Conservation (phyloP, 2,113 vertebrate species). For the Neomonachus schauinslandi region DNA sequence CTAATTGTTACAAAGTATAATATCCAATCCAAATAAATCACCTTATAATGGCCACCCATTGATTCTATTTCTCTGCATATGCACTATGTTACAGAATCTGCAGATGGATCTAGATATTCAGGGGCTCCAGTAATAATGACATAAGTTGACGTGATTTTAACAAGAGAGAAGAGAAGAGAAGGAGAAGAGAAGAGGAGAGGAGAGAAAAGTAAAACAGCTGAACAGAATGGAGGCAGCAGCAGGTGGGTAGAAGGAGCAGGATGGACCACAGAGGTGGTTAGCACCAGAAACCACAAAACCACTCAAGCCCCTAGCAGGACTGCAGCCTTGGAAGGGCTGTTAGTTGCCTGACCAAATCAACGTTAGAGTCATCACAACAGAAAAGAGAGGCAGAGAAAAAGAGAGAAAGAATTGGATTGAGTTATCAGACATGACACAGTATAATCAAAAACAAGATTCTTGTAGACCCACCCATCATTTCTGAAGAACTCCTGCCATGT, state of each 20-base stretch:
- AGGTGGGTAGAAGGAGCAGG: not conserved
- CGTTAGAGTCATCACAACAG: not conserved
- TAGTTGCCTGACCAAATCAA: not conserved
- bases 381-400: not conserved
- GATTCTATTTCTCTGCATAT: not conserved
- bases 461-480: constrained; percentile 81
- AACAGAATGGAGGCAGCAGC: not conserved
- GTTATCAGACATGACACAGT: not conserved
- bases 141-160: not conserved
- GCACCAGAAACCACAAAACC: not conserved
- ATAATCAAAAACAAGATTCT: constrained; percentile 14
- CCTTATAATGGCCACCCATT: not conserved
- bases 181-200: not conserved
- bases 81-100: not conserved
- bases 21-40: not conserved
- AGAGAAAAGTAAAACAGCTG: not conserved
- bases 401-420: not conserved
- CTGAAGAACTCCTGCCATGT: constrained; percentile 84
- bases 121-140: not conserved
- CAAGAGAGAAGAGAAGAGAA: not conserved
- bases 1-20: not conserved
- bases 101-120: not conserved
- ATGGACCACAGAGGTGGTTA: not conserved
- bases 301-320: not conserved
- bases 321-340: not conserved